Percentiles rank a stretch among this genome's conserved stretches.
These are phyloP conservation scores for Tortrix viridana DNA, from an alignment of 2,888 invertebrate genomes.

Conservation along the genomic window DNA sequence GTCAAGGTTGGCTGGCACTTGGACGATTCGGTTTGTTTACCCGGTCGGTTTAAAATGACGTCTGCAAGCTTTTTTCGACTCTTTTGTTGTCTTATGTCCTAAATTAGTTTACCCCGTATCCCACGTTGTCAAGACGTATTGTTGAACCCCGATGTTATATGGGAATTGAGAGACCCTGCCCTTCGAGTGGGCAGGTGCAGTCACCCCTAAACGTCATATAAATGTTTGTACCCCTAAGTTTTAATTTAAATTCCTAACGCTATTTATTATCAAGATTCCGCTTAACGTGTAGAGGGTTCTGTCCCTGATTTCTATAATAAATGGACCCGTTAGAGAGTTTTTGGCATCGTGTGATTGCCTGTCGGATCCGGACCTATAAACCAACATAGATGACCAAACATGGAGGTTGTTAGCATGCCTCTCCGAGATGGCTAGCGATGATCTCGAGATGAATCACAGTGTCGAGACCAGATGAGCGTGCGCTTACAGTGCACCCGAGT, in stretches of 20 bases:
- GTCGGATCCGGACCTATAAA: slow-evolving; percentile 14
- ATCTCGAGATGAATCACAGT: slow-evolving; percentile 40
- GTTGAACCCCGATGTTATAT: slow-evolving; percentile 16
- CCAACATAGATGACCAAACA: slow-evolving; percentile 24
- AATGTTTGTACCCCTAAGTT: slow-evolving; percentile 13
- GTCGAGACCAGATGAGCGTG: slow-evolving; percentile 25
- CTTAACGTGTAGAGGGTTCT: neutral
- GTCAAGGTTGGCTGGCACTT: slow-evolving; percentile 29
- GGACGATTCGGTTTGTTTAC: slow-evolving; percentile 29
- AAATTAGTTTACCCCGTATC: slow-evolving; percentile 14
- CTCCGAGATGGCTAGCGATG: slow-evolving; percentile 28
- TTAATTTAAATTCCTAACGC: neutral
- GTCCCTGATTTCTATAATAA: too few relatives aligned
- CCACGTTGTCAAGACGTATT: slow-evolving; percentile 8
- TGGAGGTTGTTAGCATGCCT: slow-evolving; percentile 29
- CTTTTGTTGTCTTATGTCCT: slow-evolving; percentile 16
- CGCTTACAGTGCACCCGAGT: slow-evolving; percentile 21
- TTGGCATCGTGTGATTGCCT: neutral
- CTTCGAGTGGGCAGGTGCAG: slow-evolving; percentile 30
- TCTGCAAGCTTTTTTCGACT: slow-evolving; percentile 7
- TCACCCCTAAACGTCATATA: slow-evolving; percentile 17
- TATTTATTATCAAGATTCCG: neutral
- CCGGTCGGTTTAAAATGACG: slow-evolving; percentile 11
- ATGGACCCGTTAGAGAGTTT: too few relatives aligned
- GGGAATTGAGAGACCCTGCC: slow-evolving; percentile 18